Evolutionary conservation across 2,113 vertebrate genomes (phyloP).

Genomic region (Xiphophorus couchianus): DNA sequence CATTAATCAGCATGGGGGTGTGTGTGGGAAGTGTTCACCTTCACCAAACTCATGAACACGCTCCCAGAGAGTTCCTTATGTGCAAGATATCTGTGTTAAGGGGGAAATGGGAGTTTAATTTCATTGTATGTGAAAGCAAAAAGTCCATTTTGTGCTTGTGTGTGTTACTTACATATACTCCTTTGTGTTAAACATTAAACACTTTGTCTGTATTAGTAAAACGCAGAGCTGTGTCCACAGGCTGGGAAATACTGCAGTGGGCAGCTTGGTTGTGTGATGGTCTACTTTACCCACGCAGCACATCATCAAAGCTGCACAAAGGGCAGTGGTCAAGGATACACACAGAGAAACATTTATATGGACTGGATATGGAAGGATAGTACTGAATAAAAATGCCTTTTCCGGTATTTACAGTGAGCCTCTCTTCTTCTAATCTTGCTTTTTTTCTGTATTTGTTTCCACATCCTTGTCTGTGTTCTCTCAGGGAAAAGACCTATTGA

Average conservation of each 20-base stretch:
- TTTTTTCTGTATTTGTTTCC: neutral
- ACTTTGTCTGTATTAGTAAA: neutral
- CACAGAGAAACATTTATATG: constrained; percentile 19
- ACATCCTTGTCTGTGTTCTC: neutral
- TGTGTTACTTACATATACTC: constrained; percentile 5
- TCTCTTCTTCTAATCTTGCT: neutral
- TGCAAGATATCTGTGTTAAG: constrained; percentile 15
- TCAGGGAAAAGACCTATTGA: constrained; percentile 95
- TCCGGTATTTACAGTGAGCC: neutral
- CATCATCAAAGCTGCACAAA: constrained; percentile 49
- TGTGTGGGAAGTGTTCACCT: constrained; percentile 77
- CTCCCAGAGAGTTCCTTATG: constrained; percentile 38
- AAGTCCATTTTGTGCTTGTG: neutral
- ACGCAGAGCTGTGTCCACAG: constrained; percentile 38
- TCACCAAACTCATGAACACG: constrained; percentile 68
- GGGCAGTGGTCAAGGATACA: constrained; percentile 52
- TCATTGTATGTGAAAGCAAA: constrained; percentile 6
- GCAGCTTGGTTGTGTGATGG: constrained; percentile 38
- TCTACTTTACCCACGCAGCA: constrained; percentile 57
- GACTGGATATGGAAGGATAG: neutral
- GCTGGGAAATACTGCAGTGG: constrained; percentile 50
- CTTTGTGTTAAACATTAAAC: neutral
- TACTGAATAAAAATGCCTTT: neutral
- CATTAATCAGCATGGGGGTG: constrained; percentile 73
- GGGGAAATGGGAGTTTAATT: neutral